Evolutionary conservation across 1,140 invertebrate species (phyloP), one percentile per base, ranked within the genome.

Genomic region (Drosophila pandora): DNA sequence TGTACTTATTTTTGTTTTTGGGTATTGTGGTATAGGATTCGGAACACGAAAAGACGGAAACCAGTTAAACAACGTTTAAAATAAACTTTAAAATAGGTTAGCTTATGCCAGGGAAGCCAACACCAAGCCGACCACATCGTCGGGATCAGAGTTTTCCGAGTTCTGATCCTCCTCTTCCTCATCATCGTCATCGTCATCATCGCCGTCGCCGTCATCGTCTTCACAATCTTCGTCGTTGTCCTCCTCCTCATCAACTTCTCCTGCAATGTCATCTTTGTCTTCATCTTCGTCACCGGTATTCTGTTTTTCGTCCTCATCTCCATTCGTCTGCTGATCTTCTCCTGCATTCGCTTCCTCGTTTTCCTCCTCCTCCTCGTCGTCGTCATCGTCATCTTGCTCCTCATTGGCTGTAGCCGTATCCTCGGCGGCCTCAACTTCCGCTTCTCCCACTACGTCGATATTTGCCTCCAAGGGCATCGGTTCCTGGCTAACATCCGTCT

Each of bases 361-460:
- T 1, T 63, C 37, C 2, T 70, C 64, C 1, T 75, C 58, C 0
- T 58, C 73, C 0, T 60, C 59, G 2, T 50, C 64, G 1, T 75
- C 58, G 0, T 58, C 73, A 0, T 60, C 59, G 2, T 50, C 48
- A 1, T 60, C 76, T 10, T 58, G 56, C 13, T 63, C 76, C 5
- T 65, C 60, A 13, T 54, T 67, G 22, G 67, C 67, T 8, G 67
- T 70, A 32, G 67, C 62, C 25, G 65, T 69, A 6, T 53, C 61
- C 13, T 74, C 63, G 3, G 43, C 60, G 2, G 55, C 32, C 30
- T 52, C 48, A 13, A 41, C 34, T 6, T 34, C 57, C 7, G 39
- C 43, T 13, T 63, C 59, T 8, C 64, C 63, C 7, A 58, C 76
- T 12, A 70, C 79, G 56, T 77, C 69, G 22, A 82, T 50, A 4